Percentiles rank a stretch among this genome's conserved stretches.
These are phyloP conservation scores for Labeo catla DNA, from an alignment of 2,113 vertebrate genomes.

Conservation along the genomic window DNA sequence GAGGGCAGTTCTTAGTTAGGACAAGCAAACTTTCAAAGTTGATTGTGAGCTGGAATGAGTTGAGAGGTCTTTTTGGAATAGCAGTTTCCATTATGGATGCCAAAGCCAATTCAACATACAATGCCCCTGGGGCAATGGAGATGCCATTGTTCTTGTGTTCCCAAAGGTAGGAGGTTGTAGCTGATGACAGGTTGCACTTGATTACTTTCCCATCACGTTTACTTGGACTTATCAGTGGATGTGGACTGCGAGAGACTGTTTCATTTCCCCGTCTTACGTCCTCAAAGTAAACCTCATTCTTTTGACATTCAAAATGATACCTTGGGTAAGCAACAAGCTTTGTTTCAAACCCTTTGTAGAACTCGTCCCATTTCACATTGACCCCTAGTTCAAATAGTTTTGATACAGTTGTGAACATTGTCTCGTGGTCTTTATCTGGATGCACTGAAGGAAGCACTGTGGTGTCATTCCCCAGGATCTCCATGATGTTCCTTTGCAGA, in stretches of 20 bases:
- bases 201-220: constrained; percentile 66
- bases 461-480: constrained; percentile 76
- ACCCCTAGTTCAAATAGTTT: constrained; percentile 82
- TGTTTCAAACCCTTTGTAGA: constrained; percentile 77
- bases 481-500: constrained; percentile 81
- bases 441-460: constrained; percentile 76
- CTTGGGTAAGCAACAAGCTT: constrained; percentile 74
- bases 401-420: constrained; percentile 71
- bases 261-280: constrained; percentile 65
- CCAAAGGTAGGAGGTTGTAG: constrained; percentile 71
- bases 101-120: constrained; percentile 82
- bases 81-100: constrained; percentile 75
- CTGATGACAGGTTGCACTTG: constrained; percentile 71
- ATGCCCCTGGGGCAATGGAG: constrained; percentile 78
- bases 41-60: constrained; percentile 73
- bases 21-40: constrained; percentile 76
- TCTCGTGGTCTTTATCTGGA: constrained; percentile 73
- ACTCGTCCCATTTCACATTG: constrained; percentile 77
- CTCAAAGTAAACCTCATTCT: constrained; percentile 73
- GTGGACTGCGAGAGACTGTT: constrained; percentile 35
- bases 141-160: constrained; percentile 81
- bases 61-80: constrained; percentile 72
- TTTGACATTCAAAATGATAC: constrained; percentile 82
- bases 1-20: constrained; percentile 69
- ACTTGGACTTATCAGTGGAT: constrained; percentile 67